Conservation (phyloP, 2,797 vertebrate genomes). For the Silurus lanzhouensis region DNA sequence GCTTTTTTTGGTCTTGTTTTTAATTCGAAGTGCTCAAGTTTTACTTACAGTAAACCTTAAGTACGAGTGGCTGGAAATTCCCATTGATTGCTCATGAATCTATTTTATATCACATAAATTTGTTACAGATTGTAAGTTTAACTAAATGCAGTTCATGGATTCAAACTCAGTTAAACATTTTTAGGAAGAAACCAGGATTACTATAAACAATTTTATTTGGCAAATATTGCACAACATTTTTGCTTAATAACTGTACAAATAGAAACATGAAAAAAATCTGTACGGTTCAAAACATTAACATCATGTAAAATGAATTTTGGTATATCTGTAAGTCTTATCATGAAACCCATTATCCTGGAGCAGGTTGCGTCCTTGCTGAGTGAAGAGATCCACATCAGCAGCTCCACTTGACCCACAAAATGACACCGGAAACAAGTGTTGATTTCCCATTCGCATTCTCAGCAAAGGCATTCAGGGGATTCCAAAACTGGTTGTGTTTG, state of each 20-base stretch:
- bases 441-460: background rate
- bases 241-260: background rate
- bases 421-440: background rate
- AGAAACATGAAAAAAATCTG: background rate
- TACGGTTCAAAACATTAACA: background rate
- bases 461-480: background rate
- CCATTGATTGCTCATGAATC: background rate
- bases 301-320: no score
- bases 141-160: background rate
- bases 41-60: background rate
- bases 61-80: background rate
- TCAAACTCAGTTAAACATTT: background rate
- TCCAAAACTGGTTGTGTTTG: background rate
- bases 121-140: background rate
- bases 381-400: background rate
- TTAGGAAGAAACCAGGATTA: background rate
- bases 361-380: background rate
- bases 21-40: background rate
- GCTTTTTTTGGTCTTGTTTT: no score
- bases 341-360: background rate
- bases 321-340: background rate
- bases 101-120: background rate
- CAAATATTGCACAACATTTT: background rate
- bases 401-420: background rate
- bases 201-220: background rate